These are phyloP conservation scores for Cottus gobio DNA, from an alignment of 2,113 vertebrate species.

Conservation along the genomic window DNA sequence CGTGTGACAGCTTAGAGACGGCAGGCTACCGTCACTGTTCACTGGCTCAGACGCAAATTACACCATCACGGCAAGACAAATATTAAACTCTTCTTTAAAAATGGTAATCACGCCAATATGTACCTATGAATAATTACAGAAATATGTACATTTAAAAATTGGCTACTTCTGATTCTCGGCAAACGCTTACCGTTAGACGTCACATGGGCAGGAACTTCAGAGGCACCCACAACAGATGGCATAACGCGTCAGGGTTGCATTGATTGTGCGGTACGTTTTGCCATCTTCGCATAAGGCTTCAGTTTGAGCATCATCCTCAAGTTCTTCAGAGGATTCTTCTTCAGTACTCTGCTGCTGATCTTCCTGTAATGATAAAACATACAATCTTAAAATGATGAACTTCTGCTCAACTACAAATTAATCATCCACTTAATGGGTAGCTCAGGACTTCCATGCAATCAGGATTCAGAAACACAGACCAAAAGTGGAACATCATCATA, in stretches of 20 bases:
- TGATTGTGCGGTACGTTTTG: constrained; percentile 82
- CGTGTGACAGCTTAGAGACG: constrained; percentile 76
- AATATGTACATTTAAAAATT: neutral
- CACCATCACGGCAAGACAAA: constrained; percentile 83
- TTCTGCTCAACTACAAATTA: too few relatives aligned
- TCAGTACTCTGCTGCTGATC: constrained; percentile 92
- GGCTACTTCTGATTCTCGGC: neutral
- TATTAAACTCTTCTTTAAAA: neutral
- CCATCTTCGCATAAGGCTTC: too few relatives aligned
- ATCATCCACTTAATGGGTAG: too few relatives aligned
- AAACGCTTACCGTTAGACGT: constrained; percentile 80
- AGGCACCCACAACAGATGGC: constrained; percentile 95
- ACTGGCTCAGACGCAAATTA: constrained; percentile 86
- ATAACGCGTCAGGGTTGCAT: constrained; percentile 93
- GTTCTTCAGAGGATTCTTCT: constrained; percentile 99
- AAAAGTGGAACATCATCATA: too few relatives aligned
- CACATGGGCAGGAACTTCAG: constrained; percentile 93
- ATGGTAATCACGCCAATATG: neutral
- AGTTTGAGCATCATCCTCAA: constrained; percentile 93
- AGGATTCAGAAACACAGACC: too few relatives aligned
- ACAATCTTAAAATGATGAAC: too few relatives aligned
- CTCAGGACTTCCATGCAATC: too few relatives aligned
- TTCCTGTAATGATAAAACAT: constrained; percentile 83
- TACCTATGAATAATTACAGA: neutral
- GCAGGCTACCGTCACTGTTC: constrained; percentile 84